Conservation (phyloP, 2,888 invertebrate genomes). For the Drosophila koepferae region DNA sequence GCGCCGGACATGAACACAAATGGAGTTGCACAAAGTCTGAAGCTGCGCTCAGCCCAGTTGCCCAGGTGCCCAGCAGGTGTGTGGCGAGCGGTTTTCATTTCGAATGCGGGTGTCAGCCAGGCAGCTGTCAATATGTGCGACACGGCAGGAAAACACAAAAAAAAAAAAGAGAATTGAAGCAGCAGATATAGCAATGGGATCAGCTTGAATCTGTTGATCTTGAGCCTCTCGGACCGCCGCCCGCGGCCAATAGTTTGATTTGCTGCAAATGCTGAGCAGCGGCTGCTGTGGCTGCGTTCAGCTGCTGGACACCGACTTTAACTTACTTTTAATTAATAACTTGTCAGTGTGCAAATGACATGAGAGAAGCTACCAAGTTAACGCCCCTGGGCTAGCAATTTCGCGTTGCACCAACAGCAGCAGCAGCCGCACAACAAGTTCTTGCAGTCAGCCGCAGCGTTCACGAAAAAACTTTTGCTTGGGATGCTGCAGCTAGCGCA, state of each 20-base stretch:
- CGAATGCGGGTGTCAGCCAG: constrained; percentile 34
- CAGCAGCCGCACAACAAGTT: constrained; percentile 14
- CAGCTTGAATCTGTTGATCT: constrained; percentile 31
- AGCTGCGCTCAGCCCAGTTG: neutral
- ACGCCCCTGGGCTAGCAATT: constrained; percentile 74
- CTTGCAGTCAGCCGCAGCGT: constrained; percentile 5
- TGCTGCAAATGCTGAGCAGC: constrained; percentile 9
- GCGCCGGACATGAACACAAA: constrained; percentile 56
- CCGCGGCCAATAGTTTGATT: constrained; percentile 26
- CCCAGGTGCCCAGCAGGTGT: constrained; percentile 8
- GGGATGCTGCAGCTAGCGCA: constrained; percentile 4
- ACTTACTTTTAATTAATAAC: constrained; percentile 80
- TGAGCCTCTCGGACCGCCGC: neutral
- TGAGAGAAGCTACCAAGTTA: constrained; percentile 71
- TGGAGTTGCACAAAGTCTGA: constrained; percentile 31
- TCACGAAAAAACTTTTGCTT: constrained; percentile 16
- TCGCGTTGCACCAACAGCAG: constrained; percentile 27
- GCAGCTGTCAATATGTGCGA: constrained; percentile 37
- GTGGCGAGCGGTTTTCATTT: constrained; percentile 8
- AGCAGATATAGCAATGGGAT: constrained; percentile 14
- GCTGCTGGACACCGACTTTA: constrained; percentile 38
- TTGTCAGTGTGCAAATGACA: constrained; percentile 83
- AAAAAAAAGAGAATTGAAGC: neutral
- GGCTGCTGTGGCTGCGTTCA: constrained; percentile 6
- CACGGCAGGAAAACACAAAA: constrained; percentile 2